Base-by-base conservation (phyloP, 37 sponge, comb jelly and placozoan genomes). In the Amphimedon queenslandica region DNA sequence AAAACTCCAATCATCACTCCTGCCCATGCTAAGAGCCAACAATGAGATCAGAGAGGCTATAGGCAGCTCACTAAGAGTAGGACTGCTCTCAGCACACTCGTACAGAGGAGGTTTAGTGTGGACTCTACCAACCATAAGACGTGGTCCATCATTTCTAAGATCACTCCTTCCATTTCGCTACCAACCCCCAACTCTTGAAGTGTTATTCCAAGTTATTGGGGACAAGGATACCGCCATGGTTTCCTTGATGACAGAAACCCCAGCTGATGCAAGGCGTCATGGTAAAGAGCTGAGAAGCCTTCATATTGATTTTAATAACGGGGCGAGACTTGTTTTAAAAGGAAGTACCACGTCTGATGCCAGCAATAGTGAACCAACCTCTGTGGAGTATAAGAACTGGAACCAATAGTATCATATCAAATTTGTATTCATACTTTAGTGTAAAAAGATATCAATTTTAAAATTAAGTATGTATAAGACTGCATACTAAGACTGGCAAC, bases 61-160 rank as follows among this genome's bases (percentile, higher is more conserved):
- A 24, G 84, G 84, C 4, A 30, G 42, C 21, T 32, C 53, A 0
- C 39, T 84, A 0, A 70, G 34, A 41, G 64, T 77, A 28, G 84
- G 84, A 32, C 73, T 77, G 73, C 77, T 84, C 58, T 77, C 69
- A 31, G 84, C 84, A 1, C 77, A 84, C 42, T 40, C 78, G 1
- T 84, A 84, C 40, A 64, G 34, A n/a, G 84, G 84, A 47, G 84
- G 84, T 11, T 38, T 72, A 51, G 18, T 20, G 16, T 71, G 72
- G 72, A 80, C 27, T 29, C 13, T 47, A 47, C 53, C 53, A 18
- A 18, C 8, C 13, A 18, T 47, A 13, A 13, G 53, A 8, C 8
- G 13, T 18, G 53, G 53, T 47, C 13, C 53, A 8, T 18, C 13
- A 8, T 47, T 8, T 8, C 13, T 47, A 13, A n/a, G n/a, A n/a